Evolutionary conservation across 2,113 vertebrate genomes (phyloP).

Genomic region (Lophotis ruficrista): DNA sequence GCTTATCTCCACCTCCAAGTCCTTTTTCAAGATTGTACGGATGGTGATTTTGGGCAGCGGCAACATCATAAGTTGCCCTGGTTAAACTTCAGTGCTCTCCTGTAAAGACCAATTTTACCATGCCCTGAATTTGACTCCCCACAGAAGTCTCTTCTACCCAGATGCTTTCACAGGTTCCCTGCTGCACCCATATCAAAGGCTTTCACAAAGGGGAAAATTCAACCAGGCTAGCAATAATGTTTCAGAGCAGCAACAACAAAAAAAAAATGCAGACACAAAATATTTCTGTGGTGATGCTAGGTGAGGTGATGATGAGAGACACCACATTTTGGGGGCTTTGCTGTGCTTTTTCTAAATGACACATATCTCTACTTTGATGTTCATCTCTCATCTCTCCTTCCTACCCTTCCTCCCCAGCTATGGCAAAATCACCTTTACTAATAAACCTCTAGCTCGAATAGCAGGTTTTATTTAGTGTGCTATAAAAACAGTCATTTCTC

Average conservation of each 20-base stretch:
- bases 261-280: not conserved
- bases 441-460: slow-evolving; percentile 65
- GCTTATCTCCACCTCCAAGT: not conserved
- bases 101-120: not conserved
- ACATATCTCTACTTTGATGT: not conserved
- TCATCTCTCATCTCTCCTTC: not conserved
- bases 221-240: not conserved
- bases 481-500: slow-evolving; percentile 77
- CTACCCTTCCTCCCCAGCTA: not conserved
- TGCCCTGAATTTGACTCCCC: not conserved
- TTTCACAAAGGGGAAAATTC: not conserved
- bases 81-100: not conserved
- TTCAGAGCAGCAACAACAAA: not conserved
- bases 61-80: not conserved
- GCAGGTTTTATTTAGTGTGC: slow-evolving; percentile 77
- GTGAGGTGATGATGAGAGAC: not conserved
- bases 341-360: not conserved
- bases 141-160: not conserved
- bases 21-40: accelerated
- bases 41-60: not conserved
- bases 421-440: slow-evolving; percentile 47
- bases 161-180: not conserved
- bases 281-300: not conserved
- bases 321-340: not conserved
- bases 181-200: accelerated